A percentile compares a stretch with the other conserved stretches of the same genome.
phyloP scores from a whole-genome alignment of 2,888 invertebrate genomes.

The Limnephilus auricula region DNA sequence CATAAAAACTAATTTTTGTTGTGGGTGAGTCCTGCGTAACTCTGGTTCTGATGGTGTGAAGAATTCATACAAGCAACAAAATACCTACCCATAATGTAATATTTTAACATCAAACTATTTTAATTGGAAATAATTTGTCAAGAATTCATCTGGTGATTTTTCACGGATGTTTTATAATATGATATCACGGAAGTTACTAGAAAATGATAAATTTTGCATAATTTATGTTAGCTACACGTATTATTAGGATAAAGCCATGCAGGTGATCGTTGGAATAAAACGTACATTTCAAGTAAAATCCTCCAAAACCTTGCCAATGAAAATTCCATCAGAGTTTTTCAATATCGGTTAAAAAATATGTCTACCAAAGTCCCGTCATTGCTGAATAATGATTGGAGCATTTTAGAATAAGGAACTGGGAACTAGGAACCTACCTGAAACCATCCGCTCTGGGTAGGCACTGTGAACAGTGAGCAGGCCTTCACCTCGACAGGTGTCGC shows the following conservation, averaged over 20 bases:
- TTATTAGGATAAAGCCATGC: background rate
- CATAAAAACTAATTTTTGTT: too few species aligned
- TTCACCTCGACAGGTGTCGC: slow-evolving; percentile 20
- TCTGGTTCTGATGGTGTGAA: too few species aligned
- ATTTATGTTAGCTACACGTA: too few species aligned
- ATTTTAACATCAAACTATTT: too few species aligned
- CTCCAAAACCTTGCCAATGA: background rate
- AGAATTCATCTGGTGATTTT: too few species aligned
- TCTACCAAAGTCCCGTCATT: background rate
- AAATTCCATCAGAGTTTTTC: background rate
- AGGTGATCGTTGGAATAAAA: background rate
- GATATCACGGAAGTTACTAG: too few species aligned
- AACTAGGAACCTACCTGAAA: background rate
- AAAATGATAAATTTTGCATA: too few species aligned
- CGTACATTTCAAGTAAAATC: background rate
- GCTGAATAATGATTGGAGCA: background rate
- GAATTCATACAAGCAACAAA: too few species aligned
- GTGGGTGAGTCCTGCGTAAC: too few species aligned
- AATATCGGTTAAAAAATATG: background rate
- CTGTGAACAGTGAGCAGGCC: background rate
- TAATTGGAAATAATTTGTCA: too few species aligned
- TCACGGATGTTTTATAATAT: too few species aligned
- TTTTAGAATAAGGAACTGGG: background rate
- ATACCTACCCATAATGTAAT: too few species aligned
- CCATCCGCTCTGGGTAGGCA: background rate